Percentiles rank a stretch among this genome's conserved stretches.
phyloP scores from a whole-genome alignment of 2,797 vertebrate species.

The Anguilla anguilla region DNA sequence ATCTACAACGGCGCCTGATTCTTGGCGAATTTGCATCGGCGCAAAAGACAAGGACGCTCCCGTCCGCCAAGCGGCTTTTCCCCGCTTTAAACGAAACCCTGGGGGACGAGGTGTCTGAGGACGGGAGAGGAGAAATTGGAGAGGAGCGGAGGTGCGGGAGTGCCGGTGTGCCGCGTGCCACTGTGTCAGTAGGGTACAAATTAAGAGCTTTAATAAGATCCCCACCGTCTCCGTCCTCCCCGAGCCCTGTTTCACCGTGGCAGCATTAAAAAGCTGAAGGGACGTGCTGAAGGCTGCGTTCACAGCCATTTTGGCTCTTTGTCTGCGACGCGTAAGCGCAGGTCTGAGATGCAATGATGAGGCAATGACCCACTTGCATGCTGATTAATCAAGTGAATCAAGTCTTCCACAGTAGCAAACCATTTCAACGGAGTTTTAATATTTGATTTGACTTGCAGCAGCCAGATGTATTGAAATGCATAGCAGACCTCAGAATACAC shows the following conservation, averaged over 20 bases:
- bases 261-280: constrained; percentile 19
- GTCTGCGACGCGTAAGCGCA: constrained; percentile 69
- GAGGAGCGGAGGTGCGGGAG: constrained; percentile 53
- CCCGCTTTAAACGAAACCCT: constrained; percentile 74
- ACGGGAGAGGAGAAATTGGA: constrained; percentile 69
- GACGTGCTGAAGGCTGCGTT: constrained; percentile 47
- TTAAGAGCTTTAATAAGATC: constrained; percentile 73
- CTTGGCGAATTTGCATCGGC: constrained; percentile 74
- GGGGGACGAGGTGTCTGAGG: constrained; percentile 65
- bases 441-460: not conserved
- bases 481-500: not conserved
- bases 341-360: constrained; percentile 70
- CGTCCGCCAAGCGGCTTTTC: constrained; percentile 61
- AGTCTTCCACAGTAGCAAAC: not conserved
- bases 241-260: not conserved
- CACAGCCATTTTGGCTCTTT: constrained; percentile 60
- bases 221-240: constrained; percentile 50
- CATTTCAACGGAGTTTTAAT: not conserved
- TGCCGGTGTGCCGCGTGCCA: not conserved
- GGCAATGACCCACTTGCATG: constrained; percentile 55
- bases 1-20: constrained; percentile 68
- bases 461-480: not conserved
- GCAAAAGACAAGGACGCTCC: constrained; percentile 70
- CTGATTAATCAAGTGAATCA: constrained; percentile 54
- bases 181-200: constrained; percentile 64